These are phyloP conservation scores for Odocoileus virginianus DNA, from an alignment of 2,113 vertebrate genomes.

Conservation along the genomic window DNA sequence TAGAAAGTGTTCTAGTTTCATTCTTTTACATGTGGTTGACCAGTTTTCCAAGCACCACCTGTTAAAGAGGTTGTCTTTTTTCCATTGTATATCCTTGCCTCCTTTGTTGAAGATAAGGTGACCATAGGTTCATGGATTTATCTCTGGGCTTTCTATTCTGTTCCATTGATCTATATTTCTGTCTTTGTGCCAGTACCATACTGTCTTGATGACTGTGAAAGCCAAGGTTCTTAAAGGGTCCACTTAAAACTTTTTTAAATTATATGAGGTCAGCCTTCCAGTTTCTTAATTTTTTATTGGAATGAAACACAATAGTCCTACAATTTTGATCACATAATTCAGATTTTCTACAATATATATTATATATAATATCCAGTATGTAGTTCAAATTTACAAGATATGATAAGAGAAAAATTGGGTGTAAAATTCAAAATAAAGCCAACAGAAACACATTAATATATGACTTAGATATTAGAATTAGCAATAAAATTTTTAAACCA, in stretches of 20 bases:
- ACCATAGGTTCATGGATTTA: no score
- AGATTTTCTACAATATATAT: neutral
- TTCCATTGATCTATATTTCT: no score
- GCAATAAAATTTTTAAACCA: neutral
- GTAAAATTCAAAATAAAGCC: neutral
- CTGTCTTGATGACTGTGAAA: neutral
- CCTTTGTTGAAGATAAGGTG: no score
- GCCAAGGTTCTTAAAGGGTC: neutral
- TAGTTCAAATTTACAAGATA: neutral
- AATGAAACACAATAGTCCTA: neutral
- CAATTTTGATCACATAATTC: neutral
- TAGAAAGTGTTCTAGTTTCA: no score
- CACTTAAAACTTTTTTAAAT: neutral
- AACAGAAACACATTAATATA: neutral
- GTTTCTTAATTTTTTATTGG: neutral
- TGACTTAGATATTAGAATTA: neutral
- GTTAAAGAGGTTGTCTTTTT: no score
- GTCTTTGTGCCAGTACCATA: no score
- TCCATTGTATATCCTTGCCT: no score
- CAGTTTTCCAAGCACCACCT: no score
- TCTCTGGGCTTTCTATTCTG: no score
- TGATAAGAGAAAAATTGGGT: neutral
- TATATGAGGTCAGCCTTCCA: neutral
- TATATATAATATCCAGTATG: neutral
- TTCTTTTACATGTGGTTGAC: no score